phyloP scores from a whole-genome alignment of 2,113 vertebrate genomes.

The Eurypyga helias region DNA sequence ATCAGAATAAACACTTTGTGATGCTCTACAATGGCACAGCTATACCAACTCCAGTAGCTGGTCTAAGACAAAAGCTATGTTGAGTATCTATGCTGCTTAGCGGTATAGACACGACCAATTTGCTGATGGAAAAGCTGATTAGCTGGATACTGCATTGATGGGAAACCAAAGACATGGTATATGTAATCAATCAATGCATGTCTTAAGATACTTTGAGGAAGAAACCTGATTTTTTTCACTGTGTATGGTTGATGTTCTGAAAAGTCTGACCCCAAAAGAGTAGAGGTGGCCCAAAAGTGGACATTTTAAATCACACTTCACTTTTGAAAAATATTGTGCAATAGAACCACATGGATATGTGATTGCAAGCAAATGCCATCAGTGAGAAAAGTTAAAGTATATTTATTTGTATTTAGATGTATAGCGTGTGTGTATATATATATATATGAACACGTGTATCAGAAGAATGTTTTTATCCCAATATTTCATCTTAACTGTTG shows the following conservation, averaged over 20 bases:
- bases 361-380: not conserved
- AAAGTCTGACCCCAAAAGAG: not conserved
- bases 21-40: not conserved
- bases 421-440: not conserved
- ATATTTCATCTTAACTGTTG: not conserved
- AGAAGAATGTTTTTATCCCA: not conserved
- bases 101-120: not conserved
- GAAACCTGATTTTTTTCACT: not conserved
- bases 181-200: not conserved
- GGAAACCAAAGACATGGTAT: not conserved
- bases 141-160: not conserved
- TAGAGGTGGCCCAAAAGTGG: not conserved
- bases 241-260: not conserved
- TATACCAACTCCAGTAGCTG: not conserved
- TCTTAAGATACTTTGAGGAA: not conserved
- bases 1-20: not conserved
- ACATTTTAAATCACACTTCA: not conserved
- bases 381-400: not conserved
- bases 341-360: not conserved
- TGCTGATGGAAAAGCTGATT: not conserved
- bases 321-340: not conserved
- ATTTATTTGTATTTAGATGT: not conserved
- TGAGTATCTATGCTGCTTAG: not conserved
- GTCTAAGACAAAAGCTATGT: not conserved
- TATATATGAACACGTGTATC: not conserved